A percentile compares a stretch with the other conserved stretches of the same genome.
Evolutionary conservation across 2,113 vertebrate species (phyloP).

Genomic region (Fulica atra): DNA sequence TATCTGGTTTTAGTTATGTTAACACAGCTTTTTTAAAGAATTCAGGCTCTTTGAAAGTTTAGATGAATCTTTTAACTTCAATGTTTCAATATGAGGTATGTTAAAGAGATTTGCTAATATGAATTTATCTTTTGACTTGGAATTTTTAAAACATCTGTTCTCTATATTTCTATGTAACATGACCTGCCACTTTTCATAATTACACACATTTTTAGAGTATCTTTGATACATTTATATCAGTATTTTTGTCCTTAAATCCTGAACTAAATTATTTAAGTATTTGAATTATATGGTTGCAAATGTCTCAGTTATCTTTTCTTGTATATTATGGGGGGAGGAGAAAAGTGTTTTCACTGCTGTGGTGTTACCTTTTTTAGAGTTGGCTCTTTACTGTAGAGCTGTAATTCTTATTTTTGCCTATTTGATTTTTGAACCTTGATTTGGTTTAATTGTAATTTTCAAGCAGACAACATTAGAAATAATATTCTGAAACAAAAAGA

Average conservation of each 20-base stretch:
- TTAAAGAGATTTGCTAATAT: neutral
- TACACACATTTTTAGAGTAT: neutral
- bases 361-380: neutral
- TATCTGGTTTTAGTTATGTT: neutral
- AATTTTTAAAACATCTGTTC: neutral
- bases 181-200: neutral
- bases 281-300: neutral
- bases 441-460: neutral
- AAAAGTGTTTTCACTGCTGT: neutral
- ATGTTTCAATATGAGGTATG: neutral
- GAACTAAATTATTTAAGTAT: neutral
- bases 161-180: neutral
- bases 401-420: neutral
- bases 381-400: neutral
- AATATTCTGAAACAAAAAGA: neutral
- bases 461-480: neutral
- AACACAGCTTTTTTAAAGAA: neutral
- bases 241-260: neutral
- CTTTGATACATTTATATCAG: neutral
- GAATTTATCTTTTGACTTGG: neutral
- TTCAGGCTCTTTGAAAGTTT: neutral
- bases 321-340: neutral
- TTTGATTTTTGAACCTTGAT: neutral
- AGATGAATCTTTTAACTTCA: neutral
- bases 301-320: neutral